Base-by-base conservation (phyloP, 1,140 invertebrate genomes). In the Dendroctonus valens region DNA sequence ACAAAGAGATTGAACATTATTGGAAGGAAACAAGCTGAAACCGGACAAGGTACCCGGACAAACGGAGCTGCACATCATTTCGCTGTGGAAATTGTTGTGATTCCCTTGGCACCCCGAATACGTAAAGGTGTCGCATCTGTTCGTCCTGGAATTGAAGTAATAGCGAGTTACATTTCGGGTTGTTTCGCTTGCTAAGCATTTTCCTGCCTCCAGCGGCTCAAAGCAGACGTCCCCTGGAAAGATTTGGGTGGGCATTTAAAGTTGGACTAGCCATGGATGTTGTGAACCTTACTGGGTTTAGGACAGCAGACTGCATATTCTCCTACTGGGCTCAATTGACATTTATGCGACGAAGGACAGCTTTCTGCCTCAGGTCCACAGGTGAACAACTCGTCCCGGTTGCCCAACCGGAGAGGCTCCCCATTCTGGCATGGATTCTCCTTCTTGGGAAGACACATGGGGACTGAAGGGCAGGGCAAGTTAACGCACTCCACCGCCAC, bases 81-180 rank as follows among this genome's bases (percentile, higher is more conserved):
- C 87, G 42, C 86, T 90, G 41, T 90, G 86, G 83, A 97, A 97
- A 72, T 93, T 90, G 79, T 97, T 97, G 73, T 92, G 88, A 73
- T 93, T 95, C 50, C 91, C 89, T 44, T 89, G 88, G 68, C 89
- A 90, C 39, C 88, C 89, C 8, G 83, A 83, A 72, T 89, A 91
- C 0, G 78, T 78, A 70, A 92, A 87, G 12, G 85, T 80, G 68
- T 93, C 85, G 77, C 90, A 92, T 66, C 84, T 83, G 72, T 94
- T 93, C 12, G 82, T 83, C 69, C 86, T 86, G 5, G 88, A n/a
- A 78, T 92, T 91, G 79, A 94, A 95, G 72, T 86, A 87, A 84
- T 89, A 94, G 26, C 89, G 81, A 0, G 85, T 88, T 1, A 78
- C 73, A 69, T 87, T 89, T 57, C 79, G 63, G 3, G 64, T 57